These are phyloP conservation scores for Sitophilus oryzae DNA, from an alignment of 1,140 invertebrate species.

Conservation along the genomic window DNA sequence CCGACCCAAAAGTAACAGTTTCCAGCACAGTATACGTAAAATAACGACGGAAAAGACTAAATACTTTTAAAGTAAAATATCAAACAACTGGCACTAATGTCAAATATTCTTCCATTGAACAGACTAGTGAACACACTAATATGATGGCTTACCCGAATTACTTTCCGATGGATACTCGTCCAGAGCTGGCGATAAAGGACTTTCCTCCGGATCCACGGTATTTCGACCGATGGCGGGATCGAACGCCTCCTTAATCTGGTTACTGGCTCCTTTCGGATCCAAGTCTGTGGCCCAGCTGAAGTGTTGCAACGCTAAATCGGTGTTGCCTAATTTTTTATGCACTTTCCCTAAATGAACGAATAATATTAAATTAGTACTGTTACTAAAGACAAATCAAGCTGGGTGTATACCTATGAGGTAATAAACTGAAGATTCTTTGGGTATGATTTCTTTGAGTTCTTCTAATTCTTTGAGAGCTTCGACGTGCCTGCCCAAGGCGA, in stretches of 20 bases:
- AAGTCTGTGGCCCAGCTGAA: conserved; percentile 99
- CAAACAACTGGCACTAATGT: too few species aligned
- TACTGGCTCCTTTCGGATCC: conserved; percentile 96
- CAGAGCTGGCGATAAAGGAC: conserved; percentile 42
- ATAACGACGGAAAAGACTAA: too few species aligned
- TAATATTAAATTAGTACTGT: too few species aligned
- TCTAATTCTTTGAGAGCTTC: conserved; percentile 93
- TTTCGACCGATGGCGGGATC: conserved; percentile 61
- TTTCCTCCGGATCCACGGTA: conserved; percentile 51
- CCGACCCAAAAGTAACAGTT: too few species aligned
- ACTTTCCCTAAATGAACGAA: conserved; percentile 86
- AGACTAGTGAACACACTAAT: too few species aligned
- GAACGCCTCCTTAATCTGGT: conserved; percentile 95
- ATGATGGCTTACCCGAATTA: conserved; percentile 28
- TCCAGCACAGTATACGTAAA: too few species aligned
- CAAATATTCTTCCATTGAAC: too few species aligned
- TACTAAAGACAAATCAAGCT: too few species aligned
- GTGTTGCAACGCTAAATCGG: conserved; percentile 94
- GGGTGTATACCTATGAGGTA: conserved; percentile 78
- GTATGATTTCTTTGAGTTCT: conserved; percentile 93
- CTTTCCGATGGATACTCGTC: conserved; percentile 36
- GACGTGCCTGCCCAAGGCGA: conserved; percentile 79
- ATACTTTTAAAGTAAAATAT: too few species aligned
- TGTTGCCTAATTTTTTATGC: conserved; percentile 94
- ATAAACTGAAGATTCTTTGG: conserved; percentile 97